Percentiles rank a stretch among this genome's conserved stretches.
These are phyloP conservation scores for Cirrhinus mrigala DNA, from an alignment of 2,797 vertebrate species.

Conservation along the genomic window DNA sequence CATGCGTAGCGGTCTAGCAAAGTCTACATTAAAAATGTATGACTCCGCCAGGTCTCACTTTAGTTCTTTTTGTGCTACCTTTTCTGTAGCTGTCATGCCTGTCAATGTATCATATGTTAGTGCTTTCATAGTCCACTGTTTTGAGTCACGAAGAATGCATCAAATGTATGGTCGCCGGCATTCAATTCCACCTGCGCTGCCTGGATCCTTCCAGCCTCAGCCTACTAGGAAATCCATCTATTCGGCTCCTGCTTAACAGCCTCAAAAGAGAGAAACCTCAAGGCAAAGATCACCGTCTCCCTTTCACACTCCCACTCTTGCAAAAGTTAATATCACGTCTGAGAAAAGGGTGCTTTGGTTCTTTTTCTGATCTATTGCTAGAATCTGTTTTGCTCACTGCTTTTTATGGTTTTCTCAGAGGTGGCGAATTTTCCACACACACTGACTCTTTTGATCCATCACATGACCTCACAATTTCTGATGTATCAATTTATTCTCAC, in stretches of 20 bases:
- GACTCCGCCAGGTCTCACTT: too few relatives aligned
- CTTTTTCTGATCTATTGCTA: not conserved
- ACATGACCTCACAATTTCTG: not conserved
- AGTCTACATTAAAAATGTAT: too few relatives aligned
- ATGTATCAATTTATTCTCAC: not conserved
- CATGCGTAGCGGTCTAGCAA: too few relatives aligned
- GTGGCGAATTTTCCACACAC: not conserved
- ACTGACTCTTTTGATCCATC: not conserved
- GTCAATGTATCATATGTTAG: not conserved
- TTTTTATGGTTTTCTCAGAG: not conserved
- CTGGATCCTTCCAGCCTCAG: not conserved
- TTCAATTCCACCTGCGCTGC: not conserved
- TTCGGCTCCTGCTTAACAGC: not conserved
- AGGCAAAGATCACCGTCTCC: not conserved
- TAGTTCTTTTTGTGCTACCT: too few relatives aligned
- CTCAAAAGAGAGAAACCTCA: not conserved
- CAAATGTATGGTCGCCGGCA: not conserved
- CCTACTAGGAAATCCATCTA: not conserved
- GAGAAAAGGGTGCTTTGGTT: not conserved
- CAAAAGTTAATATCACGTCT: not conserved
- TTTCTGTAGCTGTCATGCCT: not conserved
- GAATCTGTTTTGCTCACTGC: not conserved
- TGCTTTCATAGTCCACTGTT: not conserved
- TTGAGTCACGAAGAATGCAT: not conserved
- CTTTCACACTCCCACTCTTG: not conserved